These are phyloP conservation scores for Tachysurus fulvidraco DNA, from an alignment of 2,113 vertebrate genomes.

Conservation along the genomic window DNA sequence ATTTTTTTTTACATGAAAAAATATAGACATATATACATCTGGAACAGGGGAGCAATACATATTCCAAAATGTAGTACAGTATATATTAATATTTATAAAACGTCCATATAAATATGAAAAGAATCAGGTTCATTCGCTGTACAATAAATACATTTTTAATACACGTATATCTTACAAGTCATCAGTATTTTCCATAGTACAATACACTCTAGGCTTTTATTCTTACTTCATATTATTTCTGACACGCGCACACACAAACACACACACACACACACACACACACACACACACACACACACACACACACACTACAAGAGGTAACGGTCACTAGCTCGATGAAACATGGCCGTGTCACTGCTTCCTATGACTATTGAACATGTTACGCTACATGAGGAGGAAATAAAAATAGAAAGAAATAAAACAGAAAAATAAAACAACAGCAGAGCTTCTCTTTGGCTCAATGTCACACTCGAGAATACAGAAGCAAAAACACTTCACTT, in stretches of 20 bases:
- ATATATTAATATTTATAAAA: slow-evolving; percentile 65
- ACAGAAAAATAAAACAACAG: slow-evolving; percentile 25
- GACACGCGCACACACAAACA: slow-evolving; percentile 38
- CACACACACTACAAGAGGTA: slow-evolving; percentile 29
- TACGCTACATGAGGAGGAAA: slow-evolving; percentile 13
- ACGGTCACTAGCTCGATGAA: slow-evolving; percentile 9
- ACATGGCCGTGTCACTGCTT: slow-evolving; percentile 11
- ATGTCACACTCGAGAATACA: neutral
- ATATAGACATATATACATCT: slow-evolving; percentile 76
- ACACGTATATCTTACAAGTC: slow-evolving; percentile 63
- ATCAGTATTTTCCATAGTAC: slow-evolving; percentile 61
- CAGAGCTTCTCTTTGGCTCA: slow-evolving; percentile 40
- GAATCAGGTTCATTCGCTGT: slow-evolving; percentile 67
- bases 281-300: slow-evolving; percentile 45
- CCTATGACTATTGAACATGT: slow-evolving; percentile 6
- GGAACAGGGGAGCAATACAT: slow-evolving; percentile 72
- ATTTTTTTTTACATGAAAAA: slow-evolving; percentile 72
- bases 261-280: slow-evolving; percentile 29
- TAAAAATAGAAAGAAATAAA: neutral
- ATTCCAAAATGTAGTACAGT: slow-evolving; percentile 70
- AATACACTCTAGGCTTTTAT: slow-evolving; percentile 61
- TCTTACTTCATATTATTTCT: slow-evolving; percentile 37
- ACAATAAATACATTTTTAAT: slow-evolving; percentile 75
- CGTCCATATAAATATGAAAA: slow-evolving; percentile 76
- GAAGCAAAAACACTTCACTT: neutral